Conservation (phyloP, 1,140 invertebrate genomes). For the Calephelis virginiensis region DNA sequence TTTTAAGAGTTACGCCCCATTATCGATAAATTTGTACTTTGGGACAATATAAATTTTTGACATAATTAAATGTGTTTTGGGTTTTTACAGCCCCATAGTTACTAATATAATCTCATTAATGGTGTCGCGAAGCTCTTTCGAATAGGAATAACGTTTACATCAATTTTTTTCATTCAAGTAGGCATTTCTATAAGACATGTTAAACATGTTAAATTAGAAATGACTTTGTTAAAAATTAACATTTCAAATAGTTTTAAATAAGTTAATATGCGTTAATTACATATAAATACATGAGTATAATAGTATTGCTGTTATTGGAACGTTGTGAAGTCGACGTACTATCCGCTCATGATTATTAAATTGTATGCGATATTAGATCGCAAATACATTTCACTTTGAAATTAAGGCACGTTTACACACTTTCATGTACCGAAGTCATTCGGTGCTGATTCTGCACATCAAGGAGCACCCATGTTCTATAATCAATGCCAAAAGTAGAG, state of each 20-base stretch:
- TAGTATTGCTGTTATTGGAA: not conserved
- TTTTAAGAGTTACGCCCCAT: slow-evolving; percentile 64
- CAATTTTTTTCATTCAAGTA: slow-evolving; percentile 8
- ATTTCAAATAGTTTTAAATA: slow-evolving; percentile 13
- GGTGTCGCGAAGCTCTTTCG: slow-evolving; percentile 24
- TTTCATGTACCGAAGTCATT: slow-evolving; percentile 1
- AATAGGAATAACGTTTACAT: not conserved
- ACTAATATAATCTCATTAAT: slow-evolving; percentile 41
- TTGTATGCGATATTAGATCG: slow-evolving; percentile 4
- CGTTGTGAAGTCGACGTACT: not conserved
- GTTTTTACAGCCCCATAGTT: slow-evolving; percentile 61
- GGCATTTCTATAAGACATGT: not conserved
- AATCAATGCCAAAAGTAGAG: slow-evolving; percentile 22
- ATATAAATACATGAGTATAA: slow-evolving; percentile 1
- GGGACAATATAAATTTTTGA: slow-evolving; percentile 61
- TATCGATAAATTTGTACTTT: slow-evolving; percentile 58
- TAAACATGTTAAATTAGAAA: slow-evolving; percentile 6
- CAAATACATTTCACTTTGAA: slow-evolving; percentile 17
- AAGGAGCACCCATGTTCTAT: slow-evolving; percentile 18
- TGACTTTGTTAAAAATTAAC: slow-evolving; percentile 9
- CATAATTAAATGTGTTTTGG: slow-evolving; percentile 51
- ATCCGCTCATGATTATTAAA: not conserved
- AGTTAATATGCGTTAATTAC: not conserved
- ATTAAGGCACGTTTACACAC: slow-evolving; percentile 19
- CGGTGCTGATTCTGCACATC: slow-evolving; percentile 15